phyloP scores from a whole-genome alignment of 2,888 invertebrate species.

The Erebia epiphron region DNA sequence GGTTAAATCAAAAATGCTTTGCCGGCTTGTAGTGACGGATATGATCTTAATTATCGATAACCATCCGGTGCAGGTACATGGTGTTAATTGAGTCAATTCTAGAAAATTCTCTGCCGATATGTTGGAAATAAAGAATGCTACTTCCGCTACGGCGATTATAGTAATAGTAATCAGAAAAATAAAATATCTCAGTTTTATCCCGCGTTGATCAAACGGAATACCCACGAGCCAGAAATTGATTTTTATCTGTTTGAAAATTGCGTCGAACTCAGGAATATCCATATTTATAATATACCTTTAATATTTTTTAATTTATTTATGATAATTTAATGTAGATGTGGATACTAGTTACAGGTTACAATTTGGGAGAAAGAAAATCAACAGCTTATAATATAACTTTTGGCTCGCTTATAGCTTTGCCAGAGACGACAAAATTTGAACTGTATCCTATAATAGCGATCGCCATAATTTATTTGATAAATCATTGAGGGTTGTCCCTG shows the following conservation, averaged over 20 bases:
- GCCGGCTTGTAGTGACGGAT: constrained; percentile 43
- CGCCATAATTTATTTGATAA: constrained; percentile 1
- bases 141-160: constrained; percentile 49
- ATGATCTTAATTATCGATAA: constrained; percentile 56
- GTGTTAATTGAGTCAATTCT: constrained; percentile 60
- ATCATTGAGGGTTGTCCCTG: constrained; percentile 17
- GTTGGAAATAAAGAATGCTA: constrained; percentile 53
- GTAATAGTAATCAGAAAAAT: constrained; percentile 36
- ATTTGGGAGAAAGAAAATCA: too few relatives aligned
- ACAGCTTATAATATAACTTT: not conserved
- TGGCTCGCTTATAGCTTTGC: not conserved
- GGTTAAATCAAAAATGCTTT: constrained; percentile 52
- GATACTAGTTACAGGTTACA: not conserved
- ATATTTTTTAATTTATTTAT: too few relatives aligned
- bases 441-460: constrained; percentile 9
- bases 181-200: constrained; percentile 49
- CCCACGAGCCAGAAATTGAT: constrained; percentile 57
- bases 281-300: constrained; percentile 26
- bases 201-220: constrained; percentile 50
- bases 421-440: constrained; percentile 22
- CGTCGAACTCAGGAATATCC: constrained; percentile 54
- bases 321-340: too few relatives aligned
- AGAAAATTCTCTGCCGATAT: constrained; percentile 61
- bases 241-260: constrained; percentile 58
- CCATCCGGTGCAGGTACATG: constrained; percentile 56